Evolutionary conservation across 2,888 invertebrate species (phyloP).

Genomic region (Drosophila nigricruria): DNA sequence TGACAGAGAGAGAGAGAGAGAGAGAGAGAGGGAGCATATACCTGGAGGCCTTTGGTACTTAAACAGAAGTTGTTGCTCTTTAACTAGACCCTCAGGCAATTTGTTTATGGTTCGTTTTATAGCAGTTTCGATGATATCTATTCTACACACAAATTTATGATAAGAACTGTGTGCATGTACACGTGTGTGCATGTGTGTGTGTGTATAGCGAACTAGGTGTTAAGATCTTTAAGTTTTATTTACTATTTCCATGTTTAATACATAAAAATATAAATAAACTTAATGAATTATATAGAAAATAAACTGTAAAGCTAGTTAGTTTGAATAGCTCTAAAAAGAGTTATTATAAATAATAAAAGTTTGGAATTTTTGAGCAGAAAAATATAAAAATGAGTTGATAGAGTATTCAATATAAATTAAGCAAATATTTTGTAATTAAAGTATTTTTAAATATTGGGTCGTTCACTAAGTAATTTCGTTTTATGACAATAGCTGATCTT

Average conservation of each 20-base stretch:
- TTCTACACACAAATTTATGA: constrained; percentile 36
- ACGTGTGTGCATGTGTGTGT: not conserved
- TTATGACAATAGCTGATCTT: no score
- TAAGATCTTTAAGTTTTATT: constrained; percentile 15
- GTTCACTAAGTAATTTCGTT: no score
- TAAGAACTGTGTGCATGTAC: constrained; percentile 20
- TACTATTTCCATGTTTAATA: constrained; percentile 6
- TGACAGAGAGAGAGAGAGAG: not conserved
- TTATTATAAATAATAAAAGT: not conserved
- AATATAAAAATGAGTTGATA: not conserved
- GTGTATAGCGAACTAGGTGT: constrained; percentile 30
- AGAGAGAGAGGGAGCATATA: not conserved
- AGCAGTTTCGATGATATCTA: constrained; percentile 40
- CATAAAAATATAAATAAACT: not conserved
- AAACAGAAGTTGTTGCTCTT: constrained; percentile 59
- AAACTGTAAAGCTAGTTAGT: not conserved
- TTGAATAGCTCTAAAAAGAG: not conserved
- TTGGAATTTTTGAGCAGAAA: not conserved
- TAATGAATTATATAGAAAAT: not conserved
- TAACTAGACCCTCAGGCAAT: constrained; percentile 32
- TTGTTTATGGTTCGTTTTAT: constrained; percentile 55
- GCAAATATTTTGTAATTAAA: no score
- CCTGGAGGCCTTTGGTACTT: constrained; percentile 39
- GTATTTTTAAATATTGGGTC: no score
- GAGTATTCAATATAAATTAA: not conserved